A percentile compares a stretch with the other conserved stretches of the same genome.
These are phyloP conservation scores for Phymatocera aterrima DNA, from an alignment of 2,888 invertebrate species.

Conservation along the genomic window DNA sequence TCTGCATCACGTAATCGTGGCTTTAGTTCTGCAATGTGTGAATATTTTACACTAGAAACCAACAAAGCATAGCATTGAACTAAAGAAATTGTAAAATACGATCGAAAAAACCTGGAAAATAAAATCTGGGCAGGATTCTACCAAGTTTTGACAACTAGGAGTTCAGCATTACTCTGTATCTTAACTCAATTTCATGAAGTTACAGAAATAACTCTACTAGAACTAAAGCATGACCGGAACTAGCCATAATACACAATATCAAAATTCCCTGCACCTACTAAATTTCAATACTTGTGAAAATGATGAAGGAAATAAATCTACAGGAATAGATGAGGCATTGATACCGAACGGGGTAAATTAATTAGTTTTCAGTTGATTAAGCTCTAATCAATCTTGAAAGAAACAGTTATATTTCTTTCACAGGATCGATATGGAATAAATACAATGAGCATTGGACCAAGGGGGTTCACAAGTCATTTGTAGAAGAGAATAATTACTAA, in stretches of 20 bases:
- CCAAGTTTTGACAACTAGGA: neutral
- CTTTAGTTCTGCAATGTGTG: neutral
- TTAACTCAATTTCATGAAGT: neutral
- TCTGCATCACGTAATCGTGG: neutral
- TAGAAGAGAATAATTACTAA: neutral
- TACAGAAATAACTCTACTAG: neutral
- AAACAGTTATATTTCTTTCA: constrained; percentile 11
- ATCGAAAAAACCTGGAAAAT: neutral
- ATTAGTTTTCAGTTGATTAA: neutral
- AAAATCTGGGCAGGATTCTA: neutral
- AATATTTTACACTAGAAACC: neutral
- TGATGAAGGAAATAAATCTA: neutral
- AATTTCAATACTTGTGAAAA: constrained; percentile 11
- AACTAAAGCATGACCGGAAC: neutral
- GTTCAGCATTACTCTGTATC: neutral
- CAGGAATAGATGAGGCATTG: neutral
- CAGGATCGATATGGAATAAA: constrained; percentile 14
- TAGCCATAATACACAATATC: neutral
- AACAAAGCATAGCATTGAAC: neutral
- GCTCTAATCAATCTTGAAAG: neutral
- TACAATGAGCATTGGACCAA: neutral
- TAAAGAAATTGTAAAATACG: constrained; percentile 10
- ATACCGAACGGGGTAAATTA: neutral
- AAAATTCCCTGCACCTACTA: neutral
- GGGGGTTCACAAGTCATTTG: neutral